Percentiles rank a stretch among this genome's conserved stretches.
Evolutionary conservation across 2,888 invertebrate genomes (phyloP).

Genomic region (Portevinia maculata): DNA sequence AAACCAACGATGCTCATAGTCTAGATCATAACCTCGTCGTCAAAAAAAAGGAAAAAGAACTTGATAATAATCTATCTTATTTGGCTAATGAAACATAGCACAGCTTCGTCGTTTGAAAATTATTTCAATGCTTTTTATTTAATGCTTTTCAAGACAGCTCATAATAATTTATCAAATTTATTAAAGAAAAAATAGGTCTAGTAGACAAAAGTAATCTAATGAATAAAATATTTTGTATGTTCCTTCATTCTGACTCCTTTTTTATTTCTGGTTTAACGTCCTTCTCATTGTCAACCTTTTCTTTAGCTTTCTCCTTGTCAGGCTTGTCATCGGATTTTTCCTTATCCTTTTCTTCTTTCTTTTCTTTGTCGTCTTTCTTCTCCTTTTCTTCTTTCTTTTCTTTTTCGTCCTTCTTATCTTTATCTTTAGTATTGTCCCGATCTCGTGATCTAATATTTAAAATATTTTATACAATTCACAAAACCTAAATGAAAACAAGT

Average conservation of each 20-base stretch:
- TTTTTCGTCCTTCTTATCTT: conserved; percentile 70
- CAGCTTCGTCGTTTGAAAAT: background rate
- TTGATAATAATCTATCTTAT: too few species aligned
- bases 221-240: conserved; percentile 14
- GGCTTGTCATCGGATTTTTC: conserved; percentile 64
- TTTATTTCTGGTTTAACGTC: conserved; percentile 33
- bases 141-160: conserved; percentile 36
- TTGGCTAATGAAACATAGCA: background rate
- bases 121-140: conserved; percentile 25
- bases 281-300: conserved; percentile 40
- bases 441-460: conserved; percentile 73
- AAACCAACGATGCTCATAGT: too few species aligned
- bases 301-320: conserved; percentile 32
- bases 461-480: conserved; percentile 4
- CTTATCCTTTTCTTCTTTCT: conserved; percentile 72
- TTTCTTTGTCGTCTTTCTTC: conserved; percentile 69
- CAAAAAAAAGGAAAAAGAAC: too few species aligned
- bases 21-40: too few species aligned
- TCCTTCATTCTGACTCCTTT: conserved; percentile 34
- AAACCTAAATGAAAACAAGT: background rate
- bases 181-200: conserved; percentile 23
- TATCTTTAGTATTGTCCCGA: conserved; percentile 73
- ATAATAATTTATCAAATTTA: conserved; percentile 25
- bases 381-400: conserved; percentile 36
- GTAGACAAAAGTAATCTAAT: conserved; percentile 8